These are phyloP conservation scores for Venusia cambrica DNA, from an alignment of 2,888 invertebrate species.

Conservation along the genomic window DNA sequence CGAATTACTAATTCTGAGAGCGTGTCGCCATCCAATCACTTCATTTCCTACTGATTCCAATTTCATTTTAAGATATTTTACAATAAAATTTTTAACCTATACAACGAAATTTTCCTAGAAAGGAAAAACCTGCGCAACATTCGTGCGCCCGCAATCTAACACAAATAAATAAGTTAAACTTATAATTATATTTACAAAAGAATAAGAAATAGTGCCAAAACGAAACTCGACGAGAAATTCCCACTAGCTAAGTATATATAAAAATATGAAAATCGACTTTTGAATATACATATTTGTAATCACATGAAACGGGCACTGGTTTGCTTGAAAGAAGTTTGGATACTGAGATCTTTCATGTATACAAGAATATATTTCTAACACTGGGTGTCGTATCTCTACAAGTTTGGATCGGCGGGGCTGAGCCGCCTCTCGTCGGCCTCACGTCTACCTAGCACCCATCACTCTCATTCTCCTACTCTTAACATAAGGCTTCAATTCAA, in stretches of 20 bases:
- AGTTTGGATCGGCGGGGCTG: constrained; percentile 11
- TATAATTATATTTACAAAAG: constrained; percentile 77
- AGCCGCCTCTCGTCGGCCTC: constrained; percentile 41
- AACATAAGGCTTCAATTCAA: no score
- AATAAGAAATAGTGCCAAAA: constrained; percentile 69
- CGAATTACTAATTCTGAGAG: constrained; percentile 76
- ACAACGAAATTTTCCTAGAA: constrained; percentile 75
- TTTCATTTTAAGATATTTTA: constrained; percentile 67
- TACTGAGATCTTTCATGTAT: constrained; percentile 70
- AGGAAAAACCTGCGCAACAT: constrained; percentile 47
- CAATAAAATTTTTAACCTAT: constrained; percentile 80
- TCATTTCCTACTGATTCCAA: constrained; percentile 65
- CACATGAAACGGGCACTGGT: constrained; percentile 76
- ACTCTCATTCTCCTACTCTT: constrained; percentile 38
- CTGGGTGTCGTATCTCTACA: constrained; percentile 47
- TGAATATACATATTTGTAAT: constrained; percentile 57
- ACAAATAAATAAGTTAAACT: constrained; percentile 74
- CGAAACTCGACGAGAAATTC: constrained; percentile 65
- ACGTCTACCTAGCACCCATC: constrained; percentile 60
- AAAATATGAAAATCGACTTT: constrained; percentile 69
- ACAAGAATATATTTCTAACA: constrained; percentile 44
- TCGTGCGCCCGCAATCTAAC: constrained; percentile 38
- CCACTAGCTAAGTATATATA: constrained; percentile 65
- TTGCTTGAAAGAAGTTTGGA: constrained; percentile 70
- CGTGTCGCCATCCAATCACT: constrained; percentile 62